A percentile compares a stretch with the other conserved stretches of the same genome.
phyloP scores from a whole-genome alignment of 1,140 invertebrate genomes.

The Bradynema listronoti region DNA sequence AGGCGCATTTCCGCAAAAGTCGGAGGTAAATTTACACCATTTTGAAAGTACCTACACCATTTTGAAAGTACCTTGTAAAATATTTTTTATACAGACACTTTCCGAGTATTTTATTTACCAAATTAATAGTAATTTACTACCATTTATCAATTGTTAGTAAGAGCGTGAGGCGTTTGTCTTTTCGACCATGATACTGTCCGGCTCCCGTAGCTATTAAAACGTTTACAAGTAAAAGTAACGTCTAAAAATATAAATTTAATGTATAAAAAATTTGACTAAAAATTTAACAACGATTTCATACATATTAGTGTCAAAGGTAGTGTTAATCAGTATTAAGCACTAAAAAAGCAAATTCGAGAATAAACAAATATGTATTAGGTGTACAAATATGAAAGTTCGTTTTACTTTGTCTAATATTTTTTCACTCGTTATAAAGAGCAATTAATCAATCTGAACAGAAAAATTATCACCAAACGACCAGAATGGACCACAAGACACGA shows the following conservation, averaged over 20 bases:
- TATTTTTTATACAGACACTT: constrained; percentile 18
- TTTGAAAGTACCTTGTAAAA: not conserved
- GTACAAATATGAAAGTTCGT: no score
- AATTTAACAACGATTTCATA: no score
- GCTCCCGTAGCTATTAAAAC: constrained; percentile 48
- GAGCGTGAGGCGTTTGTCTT: constrained; percentile 36
- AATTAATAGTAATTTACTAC: constrained; percentile 1
- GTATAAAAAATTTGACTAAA: no score
- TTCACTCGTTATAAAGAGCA: no score
- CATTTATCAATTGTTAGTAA: constrained; percentile 38
- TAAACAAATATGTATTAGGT: no score
- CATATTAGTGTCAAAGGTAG: no score
- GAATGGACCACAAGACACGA: no score
- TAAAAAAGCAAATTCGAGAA: no score
- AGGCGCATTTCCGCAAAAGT: constrained; percentile 47
- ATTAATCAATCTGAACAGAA: no score
- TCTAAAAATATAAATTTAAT: not conserved
- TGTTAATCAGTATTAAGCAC: no score
- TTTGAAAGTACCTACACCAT: constrained; percentile 34
- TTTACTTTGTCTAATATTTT: no score
- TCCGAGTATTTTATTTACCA: constrained; percentile 4
- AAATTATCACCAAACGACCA: no score
- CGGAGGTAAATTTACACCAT: constrained; percentile 31
- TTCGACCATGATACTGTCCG: constrained; percentile 49
- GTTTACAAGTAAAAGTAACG: constrained; percentile 35